These are phyloP conservation scores for Penelope pileata DNA, from an alignment of 2,113 vertebrate species.

Conservation along the genomic window DNA sequence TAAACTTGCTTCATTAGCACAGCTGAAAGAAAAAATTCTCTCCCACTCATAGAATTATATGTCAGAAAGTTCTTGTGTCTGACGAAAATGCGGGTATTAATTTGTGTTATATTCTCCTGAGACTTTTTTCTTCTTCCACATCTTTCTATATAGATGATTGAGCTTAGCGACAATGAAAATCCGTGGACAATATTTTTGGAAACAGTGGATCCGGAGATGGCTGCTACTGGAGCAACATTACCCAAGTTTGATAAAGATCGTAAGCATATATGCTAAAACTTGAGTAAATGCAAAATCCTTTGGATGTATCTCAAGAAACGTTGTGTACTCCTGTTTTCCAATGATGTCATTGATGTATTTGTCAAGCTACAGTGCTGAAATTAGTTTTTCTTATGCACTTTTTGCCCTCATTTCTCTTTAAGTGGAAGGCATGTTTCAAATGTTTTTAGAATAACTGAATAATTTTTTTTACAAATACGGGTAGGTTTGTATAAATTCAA, in stretches of 20 bases:
- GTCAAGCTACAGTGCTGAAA: neutral
- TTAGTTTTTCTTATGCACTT: neutral
- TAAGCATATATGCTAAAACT: conserved; percentile 75
- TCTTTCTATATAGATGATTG: conserved; percentile 89
- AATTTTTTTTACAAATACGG: neutral
- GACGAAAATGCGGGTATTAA: neutral
- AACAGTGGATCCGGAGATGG: conserved; percentile 98
- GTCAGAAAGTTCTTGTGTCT: neutral
- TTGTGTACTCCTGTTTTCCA: neutral
- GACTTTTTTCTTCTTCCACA: neutral
- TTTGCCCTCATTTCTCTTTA: neutral
- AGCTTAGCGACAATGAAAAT: conserved; percentile 98
- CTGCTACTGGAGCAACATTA: conserved; percentile 94
- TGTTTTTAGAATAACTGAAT: neutral
- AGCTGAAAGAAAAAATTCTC: neutral
- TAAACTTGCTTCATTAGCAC: neutral
- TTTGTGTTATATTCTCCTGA: neutral
- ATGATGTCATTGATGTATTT: rapidly evolving
- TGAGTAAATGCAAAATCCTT: neutral
- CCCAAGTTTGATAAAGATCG: conserved; percentile 99
- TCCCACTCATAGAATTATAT: neutral
- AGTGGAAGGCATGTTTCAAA: neutral
- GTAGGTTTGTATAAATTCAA: neutral
- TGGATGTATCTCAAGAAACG: neutral
- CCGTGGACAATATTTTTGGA: conserved; percentile 99